phyloP scores from a whole-genome alignment of 2,888 invertebrate species.

The Eupithecia subumbrata region DNA sequence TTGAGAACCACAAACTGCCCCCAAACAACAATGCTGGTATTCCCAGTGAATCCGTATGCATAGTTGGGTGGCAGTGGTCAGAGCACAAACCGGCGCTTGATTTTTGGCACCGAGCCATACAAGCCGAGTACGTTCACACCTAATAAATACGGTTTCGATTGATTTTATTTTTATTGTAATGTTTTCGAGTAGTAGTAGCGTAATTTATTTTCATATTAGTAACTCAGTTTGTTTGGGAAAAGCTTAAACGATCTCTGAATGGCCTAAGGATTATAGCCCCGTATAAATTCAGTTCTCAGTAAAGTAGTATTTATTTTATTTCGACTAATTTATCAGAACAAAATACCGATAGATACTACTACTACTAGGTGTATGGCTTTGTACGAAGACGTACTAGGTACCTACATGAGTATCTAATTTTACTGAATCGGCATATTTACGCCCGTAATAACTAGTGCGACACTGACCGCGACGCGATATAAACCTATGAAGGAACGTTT shows the following conservation, averaged over 20 bases:
- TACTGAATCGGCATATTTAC: too few relatives aligned
- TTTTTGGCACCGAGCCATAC: conserved; percentile 51
- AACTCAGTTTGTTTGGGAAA: background rate
- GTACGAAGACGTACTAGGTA: too few relatives aligned
- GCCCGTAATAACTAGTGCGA: too few relatives aligned
- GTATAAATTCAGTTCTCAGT: background rate
- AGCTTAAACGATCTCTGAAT: background rate
- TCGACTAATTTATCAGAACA: too few relatives aligned
- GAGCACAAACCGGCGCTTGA: conserved; percentile 44
- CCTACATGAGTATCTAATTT: too few relatives aligned
- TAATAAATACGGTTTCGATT: conserved; percentile 31
- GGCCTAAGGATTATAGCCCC: background rate
- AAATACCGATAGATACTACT: too few relatives aligned
- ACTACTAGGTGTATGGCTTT: too few relatives aligned
- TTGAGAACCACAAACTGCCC: background rate
- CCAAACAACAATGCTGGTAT: conserved; percentile 8
- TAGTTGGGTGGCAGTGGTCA: conserved; percentile 38
- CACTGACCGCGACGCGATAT: too few relatives aligned
- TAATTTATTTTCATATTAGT: background rate
- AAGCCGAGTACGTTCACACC: conserved; percentile 33
- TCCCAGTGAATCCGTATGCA: conserved; percentile 16
- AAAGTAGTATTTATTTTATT: background rate
- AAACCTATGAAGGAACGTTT: too few relatives aligned
- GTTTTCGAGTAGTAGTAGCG: background rate
- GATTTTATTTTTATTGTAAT: conserved; percentile 20